Conservation (phyloP, 2,797 vertebrate species). For the Smutsia temminckii region DNA sequence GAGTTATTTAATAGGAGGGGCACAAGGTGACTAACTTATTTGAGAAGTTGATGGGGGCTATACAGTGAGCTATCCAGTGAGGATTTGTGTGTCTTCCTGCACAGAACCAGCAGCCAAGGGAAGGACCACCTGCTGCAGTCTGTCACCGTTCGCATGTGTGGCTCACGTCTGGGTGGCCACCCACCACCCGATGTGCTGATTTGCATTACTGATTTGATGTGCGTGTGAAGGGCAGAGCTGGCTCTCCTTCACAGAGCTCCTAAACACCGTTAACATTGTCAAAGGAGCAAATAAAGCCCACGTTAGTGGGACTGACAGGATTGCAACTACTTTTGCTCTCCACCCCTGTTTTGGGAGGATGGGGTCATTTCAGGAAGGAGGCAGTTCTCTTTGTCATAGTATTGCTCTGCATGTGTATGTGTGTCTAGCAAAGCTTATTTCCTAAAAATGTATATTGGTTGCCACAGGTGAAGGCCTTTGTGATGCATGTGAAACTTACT, state of each 20-base stretch:
- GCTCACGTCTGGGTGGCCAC: background rate
- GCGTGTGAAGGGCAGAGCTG: accelerated
- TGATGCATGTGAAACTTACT: background rate
- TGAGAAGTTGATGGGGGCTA: background rate
- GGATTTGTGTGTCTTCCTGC: background rate
- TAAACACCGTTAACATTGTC: background rate
- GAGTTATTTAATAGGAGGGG: background rate
- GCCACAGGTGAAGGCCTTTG: background rate
- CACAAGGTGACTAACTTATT: background rate
- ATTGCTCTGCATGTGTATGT: background rate
- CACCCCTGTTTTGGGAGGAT: background rate
- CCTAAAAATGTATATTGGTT: background rate
- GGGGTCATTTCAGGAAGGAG: background rate
- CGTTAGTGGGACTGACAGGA: background rate
- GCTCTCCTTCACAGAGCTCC: background rate
- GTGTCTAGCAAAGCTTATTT: background rate
- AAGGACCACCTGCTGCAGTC: background rate
- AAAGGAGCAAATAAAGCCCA: background rate
- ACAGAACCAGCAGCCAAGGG: background rate
- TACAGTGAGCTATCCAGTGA: background rate
- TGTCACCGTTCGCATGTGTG: no score
- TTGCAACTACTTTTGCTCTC: background rate
- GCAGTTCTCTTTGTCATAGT: background rate
- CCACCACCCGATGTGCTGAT: background rate
- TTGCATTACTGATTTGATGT: background rate